Percentiles rank a stretch among this genome's conserved stretches.
Evolutionary conservation across 2,113 vertebrate species (phyloP).

Genomic region (Paradoxurus hermaphroditus): DNA sequence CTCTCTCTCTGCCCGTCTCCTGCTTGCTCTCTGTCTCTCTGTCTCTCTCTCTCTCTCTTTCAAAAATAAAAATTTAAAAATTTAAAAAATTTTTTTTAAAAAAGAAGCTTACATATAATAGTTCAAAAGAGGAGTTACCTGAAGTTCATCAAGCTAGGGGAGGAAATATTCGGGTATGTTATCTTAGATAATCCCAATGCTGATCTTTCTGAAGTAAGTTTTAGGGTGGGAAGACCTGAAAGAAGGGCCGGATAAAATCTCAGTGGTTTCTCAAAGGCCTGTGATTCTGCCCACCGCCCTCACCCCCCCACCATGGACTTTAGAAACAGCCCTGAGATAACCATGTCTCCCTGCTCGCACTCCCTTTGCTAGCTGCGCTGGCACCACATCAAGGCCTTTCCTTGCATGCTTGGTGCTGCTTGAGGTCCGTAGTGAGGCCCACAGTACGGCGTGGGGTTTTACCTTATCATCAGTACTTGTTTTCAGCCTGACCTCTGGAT

Average conservation of each 20-base stretch:
- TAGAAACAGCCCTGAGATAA: neutral
- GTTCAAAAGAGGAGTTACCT: neutral
- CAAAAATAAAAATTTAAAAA: no score
- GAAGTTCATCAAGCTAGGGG: neutral
- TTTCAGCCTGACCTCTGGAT: constrained; percentile 53
- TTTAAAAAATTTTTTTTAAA: no score
- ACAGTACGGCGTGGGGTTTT: neutral
- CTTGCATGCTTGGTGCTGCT: neutral
- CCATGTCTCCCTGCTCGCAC: neutral
- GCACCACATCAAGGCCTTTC: neutral
- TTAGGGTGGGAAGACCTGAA: neutral
- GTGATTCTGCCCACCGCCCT: neutral
- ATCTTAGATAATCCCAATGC: accelerated
- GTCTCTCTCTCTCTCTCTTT: no score
- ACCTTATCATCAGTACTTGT: constrained; percentile 8
- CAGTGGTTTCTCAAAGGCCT: neutral
- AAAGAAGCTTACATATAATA: no score
- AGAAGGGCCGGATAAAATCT: neutral
- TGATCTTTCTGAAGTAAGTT: neutral
- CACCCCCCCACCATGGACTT: neutral
- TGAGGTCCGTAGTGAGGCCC: neutral
- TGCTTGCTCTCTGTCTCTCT: no score
- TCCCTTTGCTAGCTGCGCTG: neutral
- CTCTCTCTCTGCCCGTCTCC: no score
- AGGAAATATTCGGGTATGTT: neutral